phyloP scores from a whole-genome alignment of 2,888 invertebrate genomes.

The Drosophila siamana region DNA sequence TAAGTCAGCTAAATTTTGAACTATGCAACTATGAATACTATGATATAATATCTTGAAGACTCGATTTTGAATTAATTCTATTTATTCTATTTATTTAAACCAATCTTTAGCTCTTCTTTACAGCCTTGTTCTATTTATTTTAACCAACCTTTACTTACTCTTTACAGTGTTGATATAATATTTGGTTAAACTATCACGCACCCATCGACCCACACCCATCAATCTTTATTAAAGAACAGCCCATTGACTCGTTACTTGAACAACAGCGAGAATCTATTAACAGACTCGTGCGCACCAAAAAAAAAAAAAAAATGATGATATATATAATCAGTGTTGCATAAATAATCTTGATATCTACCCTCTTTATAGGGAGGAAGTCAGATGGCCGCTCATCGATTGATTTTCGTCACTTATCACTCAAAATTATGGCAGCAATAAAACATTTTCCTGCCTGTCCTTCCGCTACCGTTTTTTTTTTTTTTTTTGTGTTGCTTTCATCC shows the following conservation, averaged over 20 bases:
- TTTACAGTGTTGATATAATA: not conserved
- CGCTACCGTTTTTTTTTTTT: conserved; percentile 22
- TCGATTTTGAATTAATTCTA: too few relatives aligned
- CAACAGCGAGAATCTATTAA: conserved; percentile 70
- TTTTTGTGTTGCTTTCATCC: too few relatives aligned
- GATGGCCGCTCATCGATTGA: conserved; percentile 67
- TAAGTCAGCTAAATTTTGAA: too few relatives aligned
- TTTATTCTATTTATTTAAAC: not conserved
- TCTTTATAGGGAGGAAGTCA: conserved; percentile 20
- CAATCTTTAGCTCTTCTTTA: not conserved
- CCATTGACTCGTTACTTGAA: conserved; percentile 72
- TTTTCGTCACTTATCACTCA: conserved; percentile 82
- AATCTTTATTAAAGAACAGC: conserved; percentile 80
- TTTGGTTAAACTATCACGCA: conserved; percentile 5
- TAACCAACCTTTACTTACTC: too few relatives aligned
- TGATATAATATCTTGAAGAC: too few relatives aligned
- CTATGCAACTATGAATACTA: too few relatives aligned
- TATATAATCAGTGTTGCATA: conserved; percentile 66
- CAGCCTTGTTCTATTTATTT: too few relatives aligned
- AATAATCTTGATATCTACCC: conserved; percentile 63
- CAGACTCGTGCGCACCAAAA: conserved; percentile 53
- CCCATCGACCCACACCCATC: conserved; percentile 53
- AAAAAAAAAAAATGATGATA: conserved; percentile 42
- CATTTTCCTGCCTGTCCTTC: conserved; percentile 73
- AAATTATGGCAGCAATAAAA: conserved; percentile 83